Conservation (phyloP, 64 coral and sea anemone species). For the Porites lutea region DNA sequence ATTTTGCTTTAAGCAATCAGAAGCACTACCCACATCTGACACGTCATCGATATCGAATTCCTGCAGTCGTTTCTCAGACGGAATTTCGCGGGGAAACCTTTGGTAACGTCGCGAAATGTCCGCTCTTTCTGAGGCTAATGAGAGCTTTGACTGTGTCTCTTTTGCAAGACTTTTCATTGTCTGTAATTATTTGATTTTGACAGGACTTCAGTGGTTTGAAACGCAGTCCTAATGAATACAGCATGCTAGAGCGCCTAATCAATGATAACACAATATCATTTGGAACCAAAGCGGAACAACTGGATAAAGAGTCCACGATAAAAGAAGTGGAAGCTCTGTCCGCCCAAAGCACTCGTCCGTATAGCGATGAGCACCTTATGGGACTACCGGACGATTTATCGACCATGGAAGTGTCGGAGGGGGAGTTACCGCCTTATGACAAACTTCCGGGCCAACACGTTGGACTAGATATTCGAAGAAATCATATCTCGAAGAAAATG, state of each 20-base stretch:
- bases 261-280: slow-evolving; percentile 31
- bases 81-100: too few relatives aligned
- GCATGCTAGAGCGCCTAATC: slow-evolving; percentile 24
- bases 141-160: too few relatives aligned
- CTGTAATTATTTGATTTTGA: too few relatives aligned
- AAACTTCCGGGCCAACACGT: neutral
- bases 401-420: slow-evolving; percentile 41
- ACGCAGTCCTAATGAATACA: neutral
- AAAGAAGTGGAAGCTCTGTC: slow-evolving; percentile 30
- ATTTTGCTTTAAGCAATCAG: too few relatives aligned
- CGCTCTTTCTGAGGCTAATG: too few relatives aligned
- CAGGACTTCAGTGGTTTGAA: neutral
- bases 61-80: too few relatives aligned
- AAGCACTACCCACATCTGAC: too few relatives aligned
- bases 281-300: slow-evolving; percentile 27
- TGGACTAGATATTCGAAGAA: neutral
- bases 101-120: too few relatives aligned
- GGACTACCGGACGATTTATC: neutral
- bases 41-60: too few relatives aligned
- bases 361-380: neutral
- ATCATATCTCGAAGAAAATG: neutral
- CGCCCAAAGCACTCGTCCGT: neutral
- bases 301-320: slow-evolving; percentile 24
- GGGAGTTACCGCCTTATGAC: slow-evolving; percentile 19
- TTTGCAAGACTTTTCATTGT: too few relatives aligned